These are phyloP conservation scores for Carassius auratus DNA, from an alignment of 2,113 vertebrate species.

Conservation along the genomic window DNA sequence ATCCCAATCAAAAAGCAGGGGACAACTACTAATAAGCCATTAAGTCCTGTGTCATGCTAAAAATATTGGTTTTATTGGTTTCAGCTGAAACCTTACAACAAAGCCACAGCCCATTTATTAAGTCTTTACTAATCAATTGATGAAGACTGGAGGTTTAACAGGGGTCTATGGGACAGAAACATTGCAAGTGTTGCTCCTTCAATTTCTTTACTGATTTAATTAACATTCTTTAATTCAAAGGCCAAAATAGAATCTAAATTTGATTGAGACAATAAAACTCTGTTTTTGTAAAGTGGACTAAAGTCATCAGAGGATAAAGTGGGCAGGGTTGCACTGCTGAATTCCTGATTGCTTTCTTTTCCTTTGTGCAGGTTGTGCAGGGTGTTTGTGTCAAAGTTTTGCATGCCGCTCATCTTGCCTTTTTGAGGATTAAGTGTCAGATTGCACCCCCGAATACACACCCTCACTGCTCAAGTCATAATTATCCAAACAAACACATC, in stretches of 20 bases:
- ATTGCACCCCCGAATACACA: constrained; percentile 23
- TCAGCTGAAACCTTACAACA: constrained; percentile 53
- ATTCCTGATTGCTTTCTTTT: constrained; percentile 24
- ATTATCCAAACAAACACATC: constrained; percentile 55
- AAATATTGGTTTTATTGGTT: too few species aligned
- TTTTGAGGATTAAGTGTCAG: constrained; percentile 39
- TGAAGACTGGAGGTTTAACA: constrained; percentile 81
- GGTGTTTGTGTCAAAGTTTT: constrained; percentile 11
- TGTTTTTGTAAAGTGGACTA: neutral
- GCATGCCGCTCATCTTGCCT: constrained; percentile 15
- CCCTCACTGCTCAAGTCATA: constrained; percentile 36
- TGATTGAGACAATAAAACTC: neutral
- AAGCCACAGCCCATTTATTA: constrained; percentile 80
- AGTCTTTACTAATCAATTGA: constrained; percentile 80
- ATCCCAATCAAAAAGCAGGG: neutral
- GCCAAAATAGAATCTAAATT: constrained; percentile 75
- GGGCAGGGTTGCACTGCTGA: neutral
- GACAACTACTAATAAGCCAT: too few species aligned
- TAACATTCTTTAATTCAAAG: constrained; percentile 85
- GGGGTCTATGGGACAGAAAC: constrained; percentile 68
- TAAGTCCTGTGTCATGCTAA: too few species aligned
- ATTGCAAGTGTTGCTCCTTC: constrained; percentile 77
- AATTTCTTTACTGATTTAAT: constrained; percentile 93
- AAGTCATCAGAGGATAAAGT: neutral
- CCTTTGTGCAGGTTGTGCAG: neutral